phyloP scores from a whole-genome alignment of 2,888 invertebrate genomes.

The Scaptomyza cyrtandrae region DNA sequence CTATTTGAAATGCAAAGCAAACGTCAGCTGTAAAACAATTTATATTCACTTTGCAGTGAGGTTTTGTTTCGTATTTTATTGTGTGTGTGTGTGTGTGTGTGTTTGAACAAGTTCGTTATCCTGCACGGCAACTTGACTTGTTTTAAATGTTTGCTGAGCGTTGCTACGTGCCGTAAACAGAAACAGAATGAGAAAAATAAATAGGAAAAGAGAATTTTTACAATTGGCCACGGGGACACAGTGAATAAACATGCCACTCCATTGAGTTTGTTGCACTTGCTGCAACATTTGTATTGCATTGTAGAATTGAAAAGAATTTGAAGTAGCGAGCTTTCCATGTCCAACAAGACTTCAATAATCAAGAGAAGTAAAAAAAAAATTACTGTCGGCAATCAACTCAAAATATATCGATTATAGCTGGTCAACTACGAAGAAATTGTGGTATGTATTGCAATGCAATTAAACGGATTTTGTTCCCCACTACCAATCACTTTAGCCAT shows the following conservation, averaged over 20 bases:
- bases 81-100: conserved; percentile 28
- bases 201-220: conserved; percentile 30
- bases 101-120: conserved; percentile 57
- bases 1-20: conserved; percentile 80
- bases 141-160: conserved; percentile 78
- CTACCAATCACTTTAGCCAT: neutral
- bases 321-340: conserved; percentile 48
- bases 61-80: conserved; percentile 76
- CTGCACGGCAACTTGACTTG: conserved; percentile 68
- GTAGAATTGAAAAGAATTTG: conserved; percentile 33
- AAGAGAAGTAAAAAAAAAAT: conserved; percentile 13
- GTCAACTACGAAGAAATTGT: neutral
- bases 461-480: conserved; percentile 12
- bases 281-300: conserved; percentile 34
- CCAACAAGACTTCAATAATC: conserved; percentile 18
- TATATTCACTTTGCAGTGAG: conserved; percentile 80
- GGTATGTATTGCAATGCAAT: conserved; percentile 13
- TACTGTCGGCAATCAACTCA: conserved; percentile 16
- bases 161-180: conserved; percentile 75
- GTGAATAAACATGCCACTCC: conserved; percentile 67
- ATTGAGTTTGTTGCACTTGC: conserved; percentile 53
- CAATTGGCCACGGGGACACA: conserved; percentile 60
- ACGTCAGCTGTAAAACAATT: conserved; percentile 79
- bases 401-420: conserved; percentile 34
- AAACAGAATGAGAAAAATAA: conserved; percentile 50